phyloP scores from a whole-genome alignment of 1,140 invertebrate species.

The Polypedilum pembai region DNA sequence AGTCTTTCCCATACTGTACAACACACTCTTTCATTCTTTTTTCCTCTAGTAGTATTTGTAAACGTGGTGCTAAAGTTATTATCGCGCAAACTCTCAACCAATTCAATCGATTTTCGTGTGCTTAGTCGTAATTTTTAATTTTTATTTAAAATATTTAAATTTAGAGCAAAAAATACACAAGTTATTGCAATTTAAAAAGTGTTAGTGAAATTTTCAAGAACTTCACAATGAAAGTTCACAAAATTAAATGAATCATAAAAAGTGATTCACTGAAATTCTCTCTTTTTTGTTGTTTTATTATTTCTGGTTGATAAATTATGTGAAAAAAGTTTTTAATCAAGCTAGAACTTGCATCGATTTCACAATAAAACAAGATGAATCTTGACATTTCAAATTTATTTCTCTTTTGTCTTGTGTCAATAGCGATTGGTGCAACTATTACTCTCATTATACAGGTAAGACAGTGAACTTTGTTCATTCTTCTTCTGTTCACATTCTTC shows the following conservation, averaged over 20 bases:
- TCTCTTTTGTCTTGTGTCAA: slow-evolving; percentile 41
- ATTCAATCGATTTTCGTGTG: background rate
- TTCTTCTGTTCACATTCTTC: background rate
- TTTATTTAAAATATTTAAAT: background rate
- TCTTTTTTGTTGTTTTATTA: background rate
- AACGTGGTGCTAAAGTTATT: background rate
- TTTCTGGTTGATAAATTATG: background rate
- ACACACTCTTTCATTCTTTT: background rate
- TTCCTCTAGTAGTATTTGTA: background rate
- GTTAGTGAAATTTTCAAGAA: background rate
- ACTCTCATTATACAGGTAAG: slow-evolving; percentile 41
- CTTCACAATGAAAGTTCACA: background rate
- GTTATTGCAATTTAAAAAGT: too few species aligned
- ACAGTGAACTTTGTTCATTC: background rate
- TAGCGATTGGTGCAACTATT: slow-evolving; percentile 46
- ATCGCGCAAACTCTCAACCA: background rate
- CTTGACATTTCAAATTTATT: slow-evolving; percentile 43
- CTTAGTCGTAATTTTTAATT: background rate
- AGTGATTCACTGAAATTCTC: background rate
- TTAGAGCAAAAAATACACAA: background rate
- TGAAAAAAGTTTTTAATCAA: background rate
- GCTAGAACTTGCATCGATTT: background rate
- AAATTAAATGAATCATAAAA: background rate
- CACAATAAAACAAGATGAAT: background rate
- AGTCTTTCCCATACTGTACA: too few species aligned